Base-by-base conservation (phyloP, 2,113 vertebrate species). In the Dascyllus trimaculatus region DNA sequence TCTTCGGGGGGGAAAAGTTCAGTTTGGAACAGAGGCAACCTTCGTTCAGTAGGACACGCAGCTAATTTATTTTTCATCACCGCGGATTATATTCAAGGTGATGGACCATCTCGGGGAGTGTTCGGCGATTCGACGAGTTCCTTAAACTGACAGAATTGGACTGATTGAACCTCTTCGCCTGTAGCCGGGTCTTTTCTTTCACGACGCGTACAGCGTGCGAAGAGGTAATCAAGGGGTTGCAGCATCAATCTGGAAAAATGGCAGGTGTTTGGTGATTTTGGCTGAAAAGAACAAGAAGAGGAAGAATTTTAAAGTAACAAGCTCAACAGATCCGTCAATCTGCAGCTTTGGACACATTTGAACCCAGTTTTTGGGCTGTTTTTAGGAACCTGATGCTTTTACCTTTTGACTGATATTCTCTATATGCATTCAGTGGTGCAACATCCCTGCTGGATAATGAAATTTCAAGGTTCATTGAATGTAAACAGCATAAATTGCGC, bases 1-100 rank as follows among this genome's bases (percentile, higher is more conserved):
- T 90, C 87, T 88, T 77, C 53, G 75, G 83, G 78, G 83, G 86
- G 90, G 82, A 75, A 89, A 87, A 91, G 92, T 95, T 94, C 93
- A 93, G 64, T 67, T 67, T 71, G 64, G 57, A 67, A 68, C 51
- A 84, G 69, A 81, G 87, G 85, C 80, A 72, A 70, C 76, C 82
- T 77, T 87, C 74, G 38, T 88, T 88, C 85, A 92, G 73, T 82
- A 75, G 86, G 83, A 90, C 88, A 86, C 19, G 19, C 35, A 21
- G 58, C 78, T 52, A 24, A 90, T 87, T 86, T 59, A 83, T 90
- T 81, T 85, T 75, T 79, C 53, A 84, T 81, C 77, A 51, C 60
- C 56, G 21, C 63, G 67, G 66, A 91, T 86, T 72, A 75, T 45
- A 74, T 71, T 85, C 73, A 88, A 82, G 84, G 84, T 85, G 69